Base-by-base conservation (phyloP, 1,140 invertebrate genomes). In the Mycetomoellerius zeteki region DNA sequence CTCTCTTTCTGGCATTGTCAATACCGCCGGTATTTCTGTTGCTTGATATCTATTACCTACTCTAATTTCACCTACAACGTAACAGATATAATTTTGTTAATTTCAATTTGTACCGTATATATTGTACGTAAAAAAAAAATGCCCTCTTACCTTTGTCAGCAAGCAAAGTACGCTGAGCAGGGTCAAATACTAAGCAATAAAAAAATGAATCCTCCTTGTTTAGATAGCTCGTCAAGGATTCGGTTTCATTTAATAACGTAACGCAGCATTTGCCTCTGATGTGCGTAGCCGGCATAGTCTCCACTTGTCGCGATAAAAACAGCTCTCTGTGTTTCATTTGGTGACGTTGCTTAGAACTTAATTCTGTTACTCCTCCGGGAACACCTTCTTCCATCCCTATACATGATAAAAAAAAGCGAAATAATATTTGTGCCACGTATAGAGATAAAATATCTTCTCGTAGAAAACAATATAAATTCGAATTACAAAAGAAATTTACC, bases 131-230 rank as follows among this genome's bases (percentile, higher is more conserved):
- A 47, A 73, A 62, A 77, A 73, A 62, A 78, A 56, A 54, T 56
- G 12, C 2, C n/a, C 10, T 65, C 43, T 99, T 98, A 94, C 99
- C 99, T 96, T 99, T 99, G 96, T 99, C 99, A 91, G 99, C 99
- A 93, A 99, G 96, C 93, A 99, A 96, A 92, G 99, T 99, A 96
- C 99, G 99, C 96, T 99, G 99, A 95, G 98, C 97, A 86, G 99
- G 99, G 96, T 99, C 99, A 96, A 99, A 99, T 88, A 99, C 99
- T 94, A 99, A 96, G 94, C 99, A 99, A 96, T 99, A 99, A 96
- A 99, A 99, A 97, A 99, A 99, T 94, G 98, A 98, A 96, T 99
- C 99, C 97, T 99, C 99, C 96, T 99, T 99, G 96, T 98, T 98
- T 89, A 99, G 96, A 96, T 99, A 99, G 94, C 98, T 99, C 91